Percentiles rank a stretch among this genome's conserved stretches.
phyloP scores from a whole-genome alignment of 2,113 vertebrate genomes.

The Scytalopus superciliaris region DNA sequence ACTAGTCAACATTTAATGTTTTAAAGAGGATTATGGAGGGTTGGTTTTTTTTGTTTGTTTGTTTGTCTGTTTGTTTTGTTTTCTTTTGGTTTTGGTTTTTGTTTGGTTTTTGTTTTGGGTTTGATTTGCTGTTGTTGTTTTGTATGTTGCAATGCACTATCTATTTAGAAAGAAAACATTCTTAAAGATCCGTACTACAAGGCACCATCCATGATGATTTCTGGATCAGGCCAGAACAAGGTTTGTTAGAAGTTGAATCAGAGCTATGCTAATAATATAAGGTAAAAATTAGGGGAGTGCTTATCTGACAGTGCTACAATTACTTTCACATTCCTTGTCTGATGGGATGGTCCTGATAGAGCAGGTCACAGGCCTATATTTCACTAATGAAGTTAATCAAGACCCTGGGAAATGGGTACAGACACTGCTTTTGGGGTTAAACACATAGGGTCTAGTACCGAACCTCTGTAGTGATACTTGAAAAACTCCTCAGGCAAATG shows the following conservation, averaged over 20 bases:
- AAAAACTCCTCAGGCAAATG: not conserved
- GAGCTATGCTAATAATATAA: not conserved
- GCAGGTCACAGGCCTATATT: conserved; percentile 1
- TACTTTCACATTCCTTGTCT: not conserved
- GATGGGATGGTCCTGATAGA: not conserved
- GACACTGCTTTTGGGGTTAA: not conserved
- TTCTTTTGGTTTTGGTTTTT: no score
- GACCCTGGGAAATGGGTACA: conserved; percentile 4
- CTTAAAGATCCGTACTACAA: not conserved
- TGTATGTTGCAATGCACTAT: not conserved
- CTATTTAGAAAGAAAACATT: not conserved
- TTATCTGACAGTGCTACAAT: not conserved
- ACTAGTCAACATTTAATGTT: not conserved
- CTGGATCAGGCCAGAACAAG: not conserved
- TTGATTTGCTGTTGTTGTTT: no score
- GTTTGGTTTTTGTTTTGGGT: no score
- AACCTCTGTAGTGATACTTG: not conserved
- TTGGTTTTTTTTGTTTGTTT: not conserved
- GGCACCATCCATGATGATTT: not conserved
- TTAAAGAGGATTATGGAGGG: not conserved
- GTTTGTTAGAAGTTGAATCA: not conserved
- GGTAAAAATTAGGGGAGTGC: not conserved
- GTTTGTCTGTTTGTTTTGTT: not conserved
- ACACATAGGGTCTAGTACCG: not conserved
- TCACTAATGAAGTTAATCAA: conserved; percentile 45